A percentile compares a stretch with the other conserved stretches of the same genome.
Conservation (phyloP, 2,113 vertebrate species). For the Xiphorhynchus elegans region DNA sequence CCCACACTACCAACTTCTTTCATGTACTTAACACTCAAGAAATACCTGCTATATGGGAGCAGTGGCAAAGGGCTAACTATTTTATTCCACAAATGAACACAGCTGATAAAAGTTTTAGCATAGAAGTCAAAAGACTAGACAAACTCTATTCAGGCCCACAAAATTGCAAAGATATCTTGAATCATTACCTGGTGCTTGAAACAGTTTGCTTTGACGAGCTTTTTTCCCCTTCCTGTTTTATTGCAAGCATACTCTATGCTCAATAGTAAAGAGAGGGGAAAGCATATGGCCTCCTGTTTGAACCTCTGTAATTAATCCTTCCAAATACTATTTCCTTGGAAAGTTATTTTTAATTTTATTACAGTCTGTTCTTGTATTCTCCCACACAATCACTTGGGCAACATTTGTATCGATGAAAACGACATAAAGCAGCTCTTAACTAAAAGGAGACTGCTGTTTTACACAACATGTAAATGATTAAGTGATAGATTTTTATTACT, state of each 20-base stretch:
- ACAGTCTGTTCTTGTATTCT: slow-evolving; percentile 72
- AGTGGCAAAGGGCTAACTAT: neutral
- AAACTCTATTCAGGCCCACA: neutral
- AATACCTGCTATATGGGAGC: neutral
- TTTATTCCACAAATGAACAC: neutral
- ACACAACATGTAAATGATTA: slow-evolving; percentile 40
- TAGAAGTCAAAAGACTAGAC: neutral
- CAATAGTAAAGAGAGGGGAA: slow-evolving; percentile 52
- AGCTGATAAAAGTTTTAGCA: slow-evolving; percentile 37
- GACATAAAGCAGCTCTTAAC: slow-evolving; percentile 63
- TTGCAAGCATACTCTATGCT: slow-evolving; percentile 47
- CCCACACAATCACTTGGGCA: slow-evolving; percentile 66
- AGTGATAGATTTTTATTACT: slow-evolving; percentile 72
- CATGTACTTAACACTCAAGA: neutral
- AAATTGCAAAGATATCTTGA: slow-evolving; percentile 27
- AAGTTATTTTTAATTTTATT: slow-evolving; percentile 79
- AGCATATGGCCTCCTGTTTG: slow-evolving; percentile 76
- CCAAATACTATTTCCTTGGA: slow-evolving; percentile 76
- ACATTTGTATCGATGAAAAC: slow-evolving; percentile 65
- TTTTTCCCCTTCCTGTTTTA: slow-evolving; percentile 44
- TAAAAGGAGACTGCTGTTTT: slow-evolving; percentile 64
- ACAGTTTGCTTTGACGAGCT: slow-evolving; percentile 11
- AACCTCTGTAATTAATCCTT: slow-evolving; percentile 80
- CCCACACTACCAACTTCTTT: neutral
- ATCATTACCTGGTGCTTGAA: slow-evolving; percentile 55